These are phyloP conservation scores for Todiramphus chloris DNA, from an alignment of 2,113 vertebrate genomes.

Conservation along the genomic window DNA sequence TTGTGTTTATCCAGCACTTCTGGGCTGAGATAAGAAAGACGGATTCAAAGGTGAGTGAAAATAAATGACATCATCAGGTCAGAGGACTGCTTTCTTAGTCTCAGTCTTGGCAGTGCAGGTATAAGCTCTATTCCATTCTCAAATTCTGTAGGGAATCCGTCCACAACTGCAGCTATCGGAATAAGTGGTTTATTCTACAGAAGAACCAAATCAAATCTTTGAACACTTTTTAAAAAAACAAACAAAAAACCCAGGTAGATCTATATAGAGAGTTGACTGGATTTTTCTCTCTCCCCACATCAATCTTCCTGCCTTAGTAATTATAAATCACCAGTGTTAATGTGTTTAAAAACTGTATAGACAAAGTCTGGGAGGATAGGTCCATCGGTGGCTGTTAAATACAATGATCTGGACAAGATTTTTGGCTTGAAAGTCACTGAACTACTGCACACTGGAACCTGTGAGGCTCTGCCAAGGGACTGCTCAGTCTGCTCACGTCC, in stretches of 20 bases:
- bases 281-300: neutral
- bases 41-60: conserved; percentile 18
- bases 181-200: neutral
- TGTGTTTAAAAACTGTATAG: neutral
- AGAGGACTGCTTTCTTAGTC: neutral
- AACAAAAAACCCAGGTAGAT: neutral
- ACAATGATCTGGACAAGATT: neutral
- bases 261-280: neutral
- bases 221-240: neutral
- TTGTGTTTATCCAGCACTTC: neutral
- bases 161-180: neutral
- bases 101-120: neutral
- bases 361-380: neutral
- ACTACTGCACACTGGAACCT: neutral
- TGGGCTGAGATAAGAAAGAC: neutral
- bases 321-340: neutral
- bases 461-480: neutral
- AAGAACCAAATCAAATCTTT: neutral
- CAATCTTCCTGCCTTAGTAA: neutral
- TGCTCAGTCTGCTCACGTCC: neutral
- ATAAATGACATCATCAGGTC: conserved; percentile 20
- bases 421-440: neutral
- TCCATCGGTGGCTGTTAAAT: neutral
- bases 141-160: neutral
- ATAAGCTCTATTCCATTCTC: neutral